These are phyloP conservation scores for Lampris incognitus DNA, from an alignment of 2,113 vertebrate genomes.

Conservation along the genomic window DNA sequence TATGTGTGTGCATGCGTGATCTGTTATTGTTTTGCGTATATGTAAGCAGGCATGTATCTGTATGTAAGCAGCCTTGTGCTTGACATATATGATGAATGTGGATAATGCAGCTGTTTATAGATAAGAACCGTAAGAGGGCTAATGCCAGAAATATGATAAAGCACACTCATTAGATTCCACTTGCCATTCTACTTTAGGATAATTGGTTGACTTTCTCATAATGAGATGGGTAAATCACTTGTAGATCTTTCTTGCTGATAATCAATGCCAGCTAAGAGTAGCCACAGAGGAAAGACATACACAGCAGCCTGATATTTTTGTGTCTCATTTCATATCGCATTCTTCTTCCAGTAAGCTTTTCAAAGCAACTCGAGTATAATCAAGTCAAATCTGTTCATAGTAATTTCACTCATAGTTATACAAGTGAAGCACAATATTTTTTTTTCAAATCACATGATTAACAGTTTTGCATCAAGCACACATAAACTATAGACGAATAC, in stretches of 20 bases:
- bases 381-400: too few relatives aligned
- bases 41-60: not conserved
- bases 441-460: too few relatives aligned
- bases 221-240: not conserved
- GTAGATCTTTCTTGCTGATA: not conserved
- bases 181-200: not conserved
- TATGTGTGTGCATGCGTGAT: not conserved
- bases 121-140: not conserved
- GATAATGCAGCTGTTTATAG: not conserved
- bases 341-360: not conserved
- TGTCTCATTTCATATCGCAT: not conserved
- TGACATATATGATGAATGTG: not conserved
- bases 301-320: not conserved
- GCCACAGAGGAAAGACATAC: too few relatives aligned
- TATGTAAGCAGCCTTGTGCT: not conserved
- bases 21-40: not conserved
- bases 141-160: constrained; percentile 2
- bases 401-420: too few relatives aligned
- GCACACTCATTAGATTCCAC: not conserved
- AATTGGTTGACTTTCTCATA: not conserved
- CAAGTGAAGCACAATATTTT: too few relatives aligned
- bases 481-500: too few relatives aligned
- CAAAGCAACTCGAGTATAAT: not conserved
- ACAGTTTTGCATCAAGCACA: too few relatives aligned
- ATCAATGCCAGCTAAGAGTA: not conserved